Evolutionary conservation across 2,797 vertebrate species (phyloP).

Genomic region (Margarornis squamiger): DNA sequence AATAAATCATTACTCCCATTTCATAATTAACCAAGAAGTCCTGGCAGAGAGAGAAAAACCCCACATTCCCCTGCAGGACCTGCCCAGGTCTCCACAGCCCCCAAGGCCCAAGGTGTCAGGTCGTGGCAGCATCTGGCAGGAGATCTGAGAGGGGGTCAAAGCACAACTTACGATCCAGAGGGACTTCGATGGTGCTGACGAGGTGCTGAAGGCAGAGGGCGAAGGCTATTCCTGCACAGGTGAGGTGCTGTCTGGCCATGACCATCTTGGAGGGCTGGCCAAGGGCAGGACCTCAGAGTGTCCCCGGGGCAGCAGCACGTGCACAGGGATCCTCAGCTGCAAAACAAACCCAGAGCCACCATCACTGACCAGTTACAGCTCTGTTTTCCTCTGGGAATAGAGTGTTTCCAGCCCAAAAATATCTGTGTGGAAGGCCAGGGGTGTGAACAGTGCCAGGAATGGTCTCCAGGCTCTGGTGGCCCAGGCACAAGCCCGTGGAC

Average conservation of each 20-base stretch:
- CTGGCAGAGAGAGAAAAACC: neutral
- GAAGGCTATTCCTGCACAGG: constrained; percentile 62
- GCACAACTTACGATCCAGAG: constrained; percentile 87
- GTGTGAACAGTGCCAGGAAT: neutral
- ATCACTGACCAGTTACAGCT: neutral
- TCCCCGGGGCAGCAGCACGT: neutral
- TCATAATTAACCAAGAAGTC: neutral
- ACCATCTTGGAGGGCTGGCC: constrained; percentile 70
- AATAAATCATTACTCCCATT: neutral
- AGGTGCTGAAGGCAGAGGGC: constrained; percentile 79
- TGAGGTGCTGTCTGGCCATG: constrained; percentile 5
- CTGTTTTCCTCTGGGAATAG: rapidly evolving
- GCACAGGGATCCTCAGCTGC: constrained; percentile 62
- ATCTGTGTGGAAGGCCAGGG: rapidly evolving
- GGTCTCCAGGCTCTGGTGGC: neutral
- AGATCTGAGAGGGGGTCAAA: neutral
- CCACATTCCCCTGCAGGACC: neutral
- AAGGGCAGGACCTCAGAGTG: neutral
- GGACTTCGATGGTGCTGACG: constrained; percentile 85
- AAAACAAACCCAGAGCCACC: neutral
- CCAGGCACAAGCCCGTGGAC: rapidly evolving
- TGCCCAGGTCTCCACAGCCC: neutral
- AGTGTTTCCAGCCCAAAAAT: rapidly evolving
- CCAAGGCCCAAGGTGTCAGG: neutral
- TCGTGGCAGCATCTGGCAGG: neutral